phyloP scores from a whole-genome alignment of 2,797 vertebrate species.

The Sebastolobus altivelis region DNA sequence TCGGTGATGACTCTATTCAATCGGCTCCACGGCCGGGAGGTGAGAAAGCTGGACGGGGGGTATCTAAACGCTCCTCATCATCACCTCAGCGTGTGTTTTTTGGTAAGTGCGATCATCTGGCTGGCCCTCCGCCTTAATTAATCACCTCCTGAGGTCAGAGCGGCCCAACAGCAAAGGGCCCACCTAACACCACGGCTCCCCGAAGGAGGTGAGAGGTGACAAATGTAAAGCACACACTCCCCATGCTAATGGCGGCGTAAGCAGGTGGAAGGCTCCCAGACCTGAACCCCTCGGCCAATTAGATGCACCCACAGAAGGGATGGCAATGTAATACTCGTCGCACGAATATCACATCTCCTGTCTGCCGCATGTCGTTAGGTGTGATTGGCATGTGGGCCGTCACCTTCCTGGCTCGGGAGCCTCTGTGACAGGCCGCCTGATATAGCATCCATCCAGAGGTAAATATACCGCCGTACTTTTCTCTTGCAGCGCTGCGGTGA shows the following conservation, averaged over 20 bases:
- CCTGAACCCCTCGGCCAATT: conserved; percentile 63
- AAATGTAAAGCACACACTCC: conserved; percentile 52
- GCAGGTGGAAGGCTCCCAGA: conserved; percentile 60
- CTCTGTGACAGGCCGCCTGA: conserved; percentile 32
- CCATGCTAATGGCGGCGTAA: conserved; percentile 52
- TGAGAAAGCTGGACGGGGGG: conserved; percentile 32
- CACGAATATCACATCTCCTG: conserved; percentile 51
- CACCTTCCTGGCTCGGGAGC: conserved; percentile 32
- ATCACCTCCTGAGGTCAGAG: conserved; percentile 55
- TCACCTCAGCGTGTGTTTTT: conserved; percentile 45
- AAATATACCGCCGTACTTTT: conserved; percentile 22
- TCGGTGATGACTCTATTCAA: conserved; percentile 70
- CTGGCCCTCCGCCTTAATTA: conserved; percentile 60
- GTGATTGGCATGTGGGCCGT: conserved; percentile 46
- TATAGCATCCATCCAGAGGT: conserved; percentile 37
- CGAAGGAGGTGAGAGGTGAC: conserved; percentile 60
- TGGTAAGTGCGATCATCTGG: conserved; percentile 45
- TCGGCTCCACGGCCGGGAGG: conserved; percentile 46
- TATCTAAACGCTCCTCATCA: conserved; percentile 64
- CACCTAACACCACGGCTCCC: conserved; percentile 40
- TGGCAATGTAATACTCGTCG: background rate
- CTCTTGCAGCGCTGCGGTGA: conserved; percentile 37
- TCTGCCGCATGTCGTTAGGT: conserved; percentile 37
- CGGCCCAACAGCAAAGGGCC: conserved; percentile 45
- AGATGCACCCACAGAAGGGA: conserved; percentile 41